Percentiles rank a stretch among this genome's conserved stretches.
Conservation (phyloP, 2,797 vertebrate genomes). For the Poecile montanus region DNA sequence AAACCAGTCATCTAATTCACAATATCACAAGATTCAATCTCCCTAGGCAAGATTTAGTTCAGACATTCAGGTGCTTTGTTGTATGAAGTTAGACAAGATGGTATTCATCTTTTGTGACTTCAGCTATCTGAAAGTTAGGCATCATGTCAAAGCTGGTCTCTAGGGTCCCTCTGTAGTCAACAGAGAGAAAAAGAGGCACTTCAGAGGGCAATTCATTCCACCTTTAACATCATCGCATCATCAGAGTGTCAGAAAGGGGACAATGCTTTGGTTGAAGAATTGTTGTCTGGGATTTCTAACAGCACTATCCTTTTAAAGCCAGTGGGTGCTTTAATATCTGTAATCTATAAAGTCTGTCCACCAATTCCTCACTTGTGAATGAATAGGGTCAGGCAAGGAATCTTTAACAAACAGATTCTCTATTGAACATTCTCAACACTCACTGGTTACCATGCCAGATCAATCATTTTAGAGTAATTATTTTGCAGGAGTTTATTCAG, state of each 20-base stretch:
- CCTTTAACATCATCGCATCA: conserved; percentile 58
- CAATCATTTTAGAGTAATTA: conserved; percentile 41
- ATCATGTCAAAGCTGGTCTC: conserved; percentile 42
- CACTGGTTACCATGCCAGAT: not conserved
- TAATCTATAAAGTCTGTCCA: conserved; percentile 10
- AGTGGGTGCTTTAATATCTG: not conserved
- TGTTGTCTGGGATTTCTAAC: conserved; percentile 32
- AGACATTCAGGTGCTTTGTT: conserved; percentile 46
- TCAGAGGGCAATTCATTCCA: conserved; percentile 52
- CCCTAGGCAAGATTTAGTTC: conserved; percentile 55
- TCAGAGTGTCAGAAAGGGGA: conserved; percentile 44
- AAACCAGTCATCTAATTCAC: conserved; percentile 26
- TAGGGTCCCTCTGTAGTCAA: conserved; percentile 33
- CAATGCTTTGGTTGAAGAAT: conserved; percentile 57
- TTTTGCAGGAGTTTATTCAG: conserved; percentile 35
- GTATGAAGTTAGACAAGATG: conserved; percentile 45
- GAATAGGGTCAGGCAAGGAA: not conserved
- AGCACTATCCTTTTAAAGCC: conserved; percentile 40
- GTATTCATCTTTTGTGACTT: conserved; percentile 55
- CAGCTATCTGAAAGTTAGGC: conserved; percentile 50
- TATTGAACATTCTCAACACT: not conserved
- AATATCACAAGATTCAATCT: conserved; percentile 14
- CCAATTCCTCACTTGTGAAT: not conserved
- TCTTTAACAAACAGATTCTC: not conserved
- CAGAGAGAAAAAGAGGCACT: conserved; percentile 50